Base-by-base conservation (phyloP, 1,140 invertebrate genomes). In the Drosophila navojoa region DNA sequence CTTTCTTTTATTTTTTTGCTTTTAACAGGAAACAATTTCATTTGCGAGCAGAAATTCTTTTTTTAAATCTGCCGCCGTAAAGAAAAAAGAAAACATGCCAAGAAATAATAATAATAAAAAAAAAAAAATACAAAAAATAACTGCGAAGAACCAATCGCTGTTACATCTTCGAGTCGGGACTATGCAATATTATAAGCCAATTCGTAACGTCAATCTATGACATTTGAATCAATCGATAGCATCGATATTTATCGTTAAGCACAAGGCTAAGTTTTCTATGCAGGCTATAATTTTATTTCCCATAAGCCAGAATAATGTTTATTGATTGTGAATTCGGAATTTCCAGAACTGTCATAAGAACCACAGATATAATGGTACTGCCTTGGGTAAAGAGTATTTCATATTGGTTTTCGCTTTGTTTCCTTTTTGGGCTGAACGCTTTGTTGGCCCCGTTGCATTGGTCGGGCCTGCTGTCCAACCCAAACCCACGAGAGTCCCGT, bases 1-100 rank as follows among this genome's bases (percentile, higher is more conserved):
- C 52, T 77, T 45, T 72, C 54, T 62, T 64, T 60, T 45, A 61
- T 64, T 77, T 79, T 79, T 87, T 62, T 76, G 79, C 84, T 84
- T 89, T 89, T 89, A 89, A 90, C 84, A 89, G 79, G 84, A 89
- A 89, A 89, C 84, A 89, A 89, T 89, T 89, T 89, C 84, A 89
- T 89, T 90, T 89, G 84, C 84, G 68, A 77, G 84, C 84, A 89
- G 67, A 87, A 90, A 89, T 89, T 89, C 84, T 89, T 89, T 89
- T 89, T 87, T 89, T 68, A 89, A 89, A 84, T 89, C 71, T 89
- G 84, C 84, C 84, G 84, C 79, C 85, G 77, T 90, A 84, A 80
- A 89, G 77, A 68, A 77, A 89, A 89, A 90, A 84, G 84, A 87
- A 87, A 87, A 87, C 84, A 84, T 84, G 80, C 67, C 84, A 87